These are phyloP conservation scores for Phylloscopus trochiloides DNA, from an alignment of 2,113 vertebrate species.

Conservation along the genomic window DNA sequence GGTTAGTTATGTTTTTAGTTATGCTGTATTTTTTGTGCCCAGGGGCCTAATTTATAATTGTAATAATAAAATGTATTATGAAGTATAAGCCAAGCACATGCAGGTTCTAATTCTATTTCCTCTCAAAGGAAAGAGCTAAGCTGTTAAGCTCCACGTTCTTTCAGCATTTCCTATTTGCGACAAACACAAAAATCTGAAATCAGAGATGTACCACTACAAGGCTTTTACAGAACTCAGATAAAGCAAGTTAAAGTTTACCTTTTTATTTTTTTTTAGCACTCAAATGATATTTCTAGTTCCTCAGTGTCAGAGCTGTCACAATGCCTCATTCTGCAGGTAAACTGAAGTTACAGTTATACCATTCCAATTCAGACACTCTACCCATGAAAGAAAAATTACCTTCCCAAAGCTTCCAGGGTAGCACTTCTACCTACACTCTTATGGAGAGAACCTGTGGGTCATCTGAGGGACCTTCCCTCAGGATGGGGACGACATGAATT, in stretches of 20 bases:
- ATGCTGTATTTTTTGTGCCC: constrained; percentile 13
- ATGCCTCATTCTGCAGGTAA: neutral
- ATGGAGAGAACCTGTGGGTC: neutral
- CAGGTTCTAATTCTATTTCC: constrained; percentile 56
- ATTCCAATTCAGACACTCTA: neutral
- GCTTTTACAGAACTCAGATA: neutral
- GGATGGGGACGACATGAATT: neutral
- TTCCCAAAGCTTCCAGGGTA: neutral
- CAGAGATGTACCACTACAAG: neutral
- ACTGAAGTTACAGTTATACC: neutral
- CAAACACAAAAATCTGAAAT: constrained; percentile 12
- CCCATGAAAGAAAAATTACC: neutral
- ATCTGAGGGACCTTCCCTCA: neutral
- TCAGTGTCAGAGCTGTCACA: neutral
- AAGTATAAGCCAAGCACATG: constrained; percentile 57
- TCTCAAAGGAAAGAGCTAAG: constrained; percentile 50
- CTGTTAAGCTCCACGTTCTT: constrained; percentile 51
- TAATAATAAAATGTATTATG: constrained; percentile 55
- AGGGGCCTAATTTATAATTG: constrained; percentile 47
- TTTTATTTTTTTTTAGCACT: neutral
- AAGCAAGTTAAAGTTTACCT: neutral
- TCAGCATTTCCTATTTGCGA: neutral
- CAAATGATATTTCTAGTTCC: neutral
- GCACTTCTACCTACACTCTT: neutral
- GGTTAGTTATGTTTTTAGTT: constrained; percentile 13